phyloP scores from a whole-genome alignment of 2,113 vertebrate genomes.

The Copsychus sechellarum region DNA sequence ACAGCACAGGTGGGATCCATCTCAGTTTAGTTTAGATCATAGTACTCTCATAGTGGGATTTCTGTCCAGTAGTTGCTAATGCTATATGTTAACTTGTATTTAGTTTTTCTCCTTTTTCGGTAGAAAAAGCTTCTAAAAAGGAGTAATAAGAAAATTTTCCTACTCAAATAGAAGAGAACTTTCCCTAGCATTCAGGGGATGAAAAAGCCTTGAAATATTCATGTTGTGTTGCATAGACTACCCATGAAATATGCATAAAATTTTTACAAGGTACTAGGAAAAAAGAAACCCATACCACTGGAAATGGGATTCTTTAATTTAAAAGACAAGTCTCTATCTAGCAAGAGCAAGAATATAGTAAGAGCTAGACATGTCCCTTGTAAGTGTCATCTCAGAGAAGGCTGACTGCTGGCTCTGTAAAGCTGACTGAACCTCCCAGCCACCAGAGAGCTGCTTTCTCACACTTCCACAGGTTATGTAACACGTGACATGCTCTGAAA shows the following conservation, averaged over 20 bases:
- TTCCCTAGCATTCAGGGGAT: neutral
- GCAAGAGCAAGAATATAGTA: neutral
- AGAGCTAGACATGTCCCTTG: neutral
- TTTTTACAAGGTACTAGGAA: neutral
- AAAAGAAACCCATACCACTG: neutral
- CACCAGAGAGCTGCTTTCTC: neutral
- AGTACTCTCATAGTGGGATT: neutral
- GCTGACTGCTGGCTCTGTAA: neutral
- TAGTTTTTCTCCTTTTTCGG: neutral
- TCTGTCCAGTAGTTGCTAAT: neutral
- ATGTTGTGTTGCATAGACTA: neutral
- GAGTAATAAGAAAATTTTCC: neutral
- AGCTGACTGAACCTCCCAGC: neutral
- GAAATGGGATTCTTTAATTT: neutral
- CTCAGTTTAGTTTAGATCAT: neutral
- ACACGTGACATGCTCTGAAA: neutral
- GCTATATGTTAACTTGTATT: neutral
- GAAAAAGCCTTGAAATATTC: neutral
- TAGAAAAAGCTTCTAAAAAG: neutral
- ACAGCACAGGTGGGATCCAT: neutral
- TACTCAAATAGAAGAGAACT: neutral
- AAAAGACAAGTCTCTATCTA: neutral
- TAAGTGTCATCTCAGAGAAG: neutral
- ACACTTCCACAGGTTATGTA: neutral
- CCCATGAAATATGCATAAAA: constrained; percentile 14